Conservation (phyloP, 1,140 invertebrate genomes). For the Contarinia nasturtii region DNA sequence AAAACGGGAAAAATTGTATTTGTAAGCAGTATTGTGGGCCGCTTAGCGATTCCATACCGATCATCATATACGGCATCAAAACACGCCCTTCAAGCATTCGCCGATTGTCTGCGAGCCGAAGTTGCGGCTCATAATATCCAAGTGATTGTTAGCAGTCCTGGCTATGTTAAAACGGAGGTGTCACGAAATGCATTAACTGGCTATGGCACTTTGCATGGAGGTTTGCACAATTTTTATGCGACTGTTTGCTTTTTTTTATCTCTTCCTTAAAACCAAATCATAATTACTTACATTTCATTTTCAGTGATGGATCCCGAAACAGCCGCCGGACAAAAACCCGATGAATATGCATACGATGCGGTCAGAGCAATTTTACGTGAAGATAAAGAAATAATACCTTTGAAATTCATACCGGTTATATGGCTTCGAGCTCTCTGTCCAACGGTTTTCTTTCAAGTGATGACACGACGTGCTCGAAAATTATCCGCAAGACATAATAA, state of each 20-base stretch:
- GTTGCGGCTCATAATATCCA: slow-evolving; percentile 50
- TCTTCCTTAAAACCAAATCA: background rate
- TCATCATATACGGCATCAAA: slow-evolving; percentile 86
- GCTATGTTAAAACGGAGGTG: slow-evolving; percentile 74
- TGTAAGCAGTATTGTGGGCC: slow-evolving; percentile 85
- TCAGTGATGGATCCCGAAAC: slow-evolving; percentile 69
- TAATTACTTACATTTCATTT: slow-evolving; percentile 10
- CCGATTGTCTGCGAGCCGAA: slow-evolving; percentile 63
- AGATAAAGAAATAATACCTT: slow-evolving; percentile 48
- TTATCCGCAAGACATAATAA: background rate
- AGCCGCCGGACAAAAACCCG: slow-evolving; percentile 47
- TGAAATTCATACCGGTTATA: slow-evolving; percentile 42
- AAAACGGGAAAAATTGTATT: slow-evolving; percentile 68
- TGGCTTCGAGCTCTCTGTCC: slow-evolving; percentile 48
- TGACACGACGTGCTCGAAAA: slow-evolving; percentile 44
- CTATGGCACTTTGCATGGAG: slow-evolving; percentile 54
- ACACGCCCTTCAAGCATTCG: slow-evolving; percentile 81
- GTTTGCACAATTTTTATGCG: slow-evolving; percentile 27
- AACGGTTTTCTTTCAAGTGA: slow-evolving; percentile 59
- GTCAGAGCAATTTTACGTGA: slow-evolving; percentile 43
- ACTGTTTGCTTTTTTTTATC: slow-evolving; percentile 1
- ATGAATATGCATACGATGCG: slow-evolving; percentile 49
- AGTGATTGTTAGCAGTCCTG: slow-evolving; percentile 68
- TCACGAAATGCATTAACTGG: slow-evolving; percentile 79
- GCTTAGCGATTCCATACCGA: slow-evolving; percentile 72